These are phyloP conservation scores for Entomobrya multifasciata DNA, from an alignment of 2,888 invertebrate species.

Conservation along the genomic window DNA sequence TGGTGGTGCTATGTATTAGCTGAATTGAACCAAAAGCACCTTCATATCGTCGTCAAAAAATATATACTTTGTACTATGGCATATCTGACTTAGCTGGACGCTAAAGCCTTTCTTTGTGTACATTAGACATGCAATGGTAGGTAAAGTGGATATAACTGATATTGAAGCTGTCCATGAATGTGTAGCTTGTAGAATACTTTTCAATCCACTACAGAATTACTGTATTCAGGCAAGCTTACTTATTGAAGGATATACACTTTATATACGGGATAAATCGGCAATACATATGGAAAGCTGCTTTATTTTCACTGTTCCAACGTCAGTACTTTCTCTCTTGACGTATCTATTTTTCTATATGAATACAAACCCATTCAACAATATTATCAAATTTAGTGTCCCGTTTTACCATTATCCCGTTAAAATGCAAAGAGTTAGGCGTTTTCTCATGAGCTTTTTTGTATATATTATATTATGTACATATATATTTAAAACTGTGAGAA, in stretches of 20 bases:
- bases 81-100: neutral
- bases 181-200: too few species aligned
- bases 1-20: neutral
- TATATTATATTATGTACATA: neutral
- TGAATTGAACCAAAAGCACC: conserved; percentile 35
- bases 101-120: too few species aligned
- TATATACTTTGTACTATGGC: neutral
- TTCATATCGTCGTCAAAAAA: conserved; percentile 8
- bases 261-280: neutral
- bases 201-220: neutral
- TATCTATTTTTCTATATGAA: conserved; percentile 14
- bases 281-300: neutral
- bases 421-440: neutral
- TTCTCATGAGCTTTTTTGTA: neutral
- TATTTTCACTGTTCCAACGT: neutral
- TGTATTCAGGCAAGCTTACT: neutral
- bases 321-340: neutral
- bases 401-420: neutral
- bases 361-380: conserved; percentile 4
- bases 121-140: too few species aligned
- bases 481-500: neutral
- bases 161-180: too few species aligned
- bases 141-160: too few species aligned
- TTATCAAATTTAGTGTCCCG: conserved; percentile 21
- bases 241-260: neutral